Evolutionary conservation across 2,797 vertebrate genomes (phyloP).

Genomic region (Sparus aurata): DNA sequence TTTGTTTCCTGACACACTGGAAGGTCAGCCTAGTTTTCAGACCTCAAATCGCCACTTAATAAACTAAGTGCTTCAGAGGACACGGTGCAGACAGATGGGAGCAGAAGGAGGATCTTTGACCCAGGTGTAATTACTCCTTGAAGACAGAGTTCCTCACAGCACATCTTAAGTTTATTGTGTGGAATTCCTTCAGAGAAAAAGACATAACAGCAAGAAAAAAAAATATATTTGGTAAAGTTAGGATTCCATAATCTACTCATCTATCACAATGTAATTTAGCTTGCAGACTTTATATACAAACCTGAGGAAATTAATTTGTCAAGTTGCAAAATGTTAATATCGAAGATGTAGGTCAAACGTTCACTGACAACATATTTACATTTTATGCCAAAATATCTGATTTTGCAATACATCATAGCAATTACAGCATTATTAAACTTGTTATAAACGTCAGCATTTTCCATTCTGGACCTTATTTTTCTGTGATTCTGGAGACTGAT

Average conservation of each 20-base stretch:
- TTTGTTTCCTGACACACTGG: slow-evolving; percentile 20
- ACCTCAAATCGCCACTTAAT: background rate
- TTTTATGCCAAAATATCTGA: no score
- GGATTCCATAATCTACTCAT: background rate
- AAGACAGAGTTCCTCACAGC: background rate
- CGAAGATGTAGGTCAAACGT: no score
- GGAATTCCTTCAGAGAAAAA: background rate
- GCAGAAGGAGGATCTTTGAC: no score
- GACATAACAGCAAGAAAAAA: background rate
- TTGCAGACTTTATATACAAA: no score
- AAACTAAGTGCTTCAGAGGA: slow-evolving; percentile 3
- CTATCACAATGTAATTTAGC: background rate
- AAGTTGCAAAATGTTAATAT: no score
- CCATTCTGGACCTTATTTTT: no score
- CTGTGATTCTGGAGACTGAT: no score
- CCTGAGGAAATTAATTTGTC: background rate
- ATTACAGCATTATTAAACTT: no score
- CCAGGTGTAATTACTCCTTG: no score
- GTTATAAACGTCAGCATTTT: no score
- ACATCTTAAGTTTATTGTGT: background rate
- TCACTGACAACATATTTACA: no score
- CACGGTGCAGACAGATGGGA: background rate
- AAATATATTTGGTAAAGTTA: background rate
- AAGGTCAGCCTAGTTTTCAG: slow-evolving; percentile 8
- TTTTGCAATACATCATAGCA: no score